These are phyloP conservation scores for Pristiophorus japonicus DNA, from an alignment of 2,113 vertebrate species.

Conservation along the genomic window DNA sequence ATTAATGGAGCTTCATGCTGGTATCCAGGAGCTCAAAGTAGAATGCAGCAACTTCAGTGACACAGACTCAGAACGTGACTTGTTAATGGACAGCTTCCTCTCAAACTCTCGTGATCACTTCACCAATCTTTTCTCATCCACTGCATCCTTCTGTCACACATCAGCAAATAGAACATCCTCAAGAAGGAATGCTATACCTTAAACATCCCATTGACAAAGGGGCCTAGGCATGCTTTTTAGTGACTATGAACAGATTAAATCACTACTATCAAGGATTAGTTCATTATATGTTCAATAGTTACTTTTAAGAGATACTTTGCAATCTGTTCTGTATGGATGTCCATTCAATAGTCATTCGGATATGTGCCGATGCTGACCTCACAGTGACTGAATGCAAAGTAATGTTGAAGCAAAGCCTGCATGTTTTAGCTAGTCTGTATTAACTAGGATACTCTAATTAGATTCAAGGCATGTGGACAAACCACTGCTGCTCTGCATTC, in stretches of 20 bases:
- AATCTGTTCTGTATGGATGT: background rate
- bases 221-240: background rate
- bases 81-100: conserved; percentile 46
- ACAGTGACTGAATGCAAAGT: background rate
- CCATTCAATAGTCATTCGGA: background rate
- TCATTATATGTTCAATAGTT: no score
- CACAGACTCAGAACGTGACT: conserved; percentile 48
- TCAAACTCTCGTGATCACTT: conserved; percentile 53
- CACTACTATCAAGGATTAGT: background rate
- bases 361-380: background rate
- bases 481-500: background rate
- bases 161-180: conserved; percentile 24
- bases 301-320: background rate
- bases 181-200: conserved; percentile 66
- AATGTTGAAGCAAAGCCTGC: background rate
- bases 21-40: conserved; percentile 68
- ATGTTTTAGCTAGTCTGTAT: background rate
- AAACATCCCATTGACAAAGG: background rate
- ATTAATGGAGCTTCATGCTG: conserved; percentile 63
- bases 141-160: conserved; percentile 37
- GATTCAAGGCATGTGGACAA: background rate
- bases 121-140: conserved; percentile 23
- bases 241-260: background rate
- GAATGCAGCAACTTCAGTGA: conserved; percentile 47
- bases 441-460: background rate